Evolutionary conservation across 2,888 invertebrate species (phyloP), one percentile per base, ranked within the genome.

Genomic region (Megamerina dolium): DNA sequence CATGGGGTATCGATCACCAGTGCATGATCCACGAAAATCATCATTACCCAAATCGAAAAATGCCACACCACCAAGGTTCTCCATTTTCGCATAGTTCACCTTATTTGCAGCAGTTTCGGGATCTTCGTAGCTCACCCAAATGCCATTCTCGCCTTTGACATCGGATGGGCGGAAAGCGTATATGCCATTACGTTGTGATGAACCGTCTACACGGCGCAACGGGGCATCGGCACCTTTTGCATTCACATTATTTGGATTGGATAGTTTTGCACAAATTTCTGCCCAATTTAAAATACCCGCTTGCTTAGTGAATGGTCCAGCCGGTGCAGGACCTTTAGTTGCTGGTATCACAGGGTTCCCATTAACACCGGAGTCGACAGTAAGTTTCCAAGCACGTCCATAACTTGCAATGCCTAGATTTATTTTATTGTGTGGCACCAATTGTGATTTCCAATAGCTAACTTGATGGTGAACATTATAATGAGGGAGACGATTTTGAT

Each of bases 71-170:
- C 87, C 89, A 1, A 89, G 77, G 40, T 81, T 82, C 69, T 84
- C 87, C 1, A 81, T 79, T 55, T 83, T 75, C 34, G 74, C 85
- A 61, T 82, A 89, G 8, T 74, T 70, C 0, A 87, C 87, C 66
- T 89, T 89, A 61, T 82, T 82, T 27, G 82, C 84, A 34, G 85
- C 87, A 0, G 86, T 85, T 55, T 88, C 87, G 0, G 86, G 82
- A 63, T 89, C 88, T 56, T 89, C 88, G 63, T 84, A 89, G 48
- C 82, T 81, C 4, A 86, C 81, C 89, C 89, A 90, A 13, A 87
- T 64, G 5, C 89, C 89, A n/a, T 78, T 75, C 0, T 79, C 80
- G 43, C 74, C 78, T 31, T 79, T 77, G 37, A 78, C 77, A 43
- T 80, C 77, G 42, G 85, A 83, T 0, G 81, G 64, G 45, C 83